These are phyloP conservation scores for Dasysyrphus tricinctus DNA, from an alignment of 2,888 invertebrate genomes.

Conservation along the genomic window DNA sequence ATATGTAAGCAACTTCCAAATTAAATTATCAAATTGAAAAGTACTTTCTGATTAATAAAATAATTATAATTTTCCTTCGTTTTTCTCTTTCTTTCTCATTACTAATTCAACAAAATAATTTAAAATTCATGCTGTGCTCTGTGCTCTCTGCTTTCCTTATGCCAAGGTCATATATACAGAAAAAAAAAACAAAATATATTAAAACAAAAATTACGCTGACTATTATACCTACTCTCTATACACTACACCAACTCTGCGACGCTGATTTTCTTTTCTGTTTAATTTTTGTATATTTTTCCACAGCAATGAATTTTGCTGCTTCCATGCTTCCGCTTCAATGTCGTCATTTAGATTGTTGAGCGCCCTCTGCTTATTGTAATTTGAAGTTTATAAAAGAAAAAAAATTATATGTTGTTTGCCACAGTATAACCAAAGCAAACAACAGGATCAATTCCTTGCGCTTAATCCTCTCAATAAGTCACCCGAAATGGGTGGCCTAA, in stretches of 20 bases:
- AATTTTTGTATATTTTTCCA: neutral
- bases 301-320: neutral
- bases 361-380: conserved; percentile 23
- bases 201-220: conserved; percentile 11
- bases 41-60: conserved; percentile 33
- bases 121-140: neutral
- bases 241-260: neutral
- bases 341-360: conserved; percentile 12
- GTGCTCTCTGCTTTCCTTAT: neutral
- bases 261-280: conserved; percentile 49
- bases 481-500: conserved; percentile 24
- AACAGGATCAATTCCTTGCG: conserved; percentile 47
- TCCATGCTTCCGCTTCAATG: conserved; percentile 43
- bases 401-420: conserved; percentile 18
- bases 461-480: conserved; percentile 27
- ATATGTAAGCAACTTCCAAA: neutral
- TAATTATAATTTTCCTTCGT: conserved; percentile 3
- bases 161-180: conserved; percentile 51
- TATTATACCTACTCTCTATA: neutral
- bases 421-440: conserved; percentile 37
- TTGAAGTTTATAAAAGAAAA: conserved; percentile 8
- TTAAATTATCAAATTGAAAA: conserved; percentile 21
- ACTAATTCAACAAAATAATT: conserved; percentile 38
- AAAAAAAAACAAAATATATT: neutral
- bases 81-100: conserved; percentile 17